These are phyloP conservation scores for Buphagus erythrorhynchus DNA, from an alignment of 2,797 vertebrate species.

Conservation along the genomic window DNA sequence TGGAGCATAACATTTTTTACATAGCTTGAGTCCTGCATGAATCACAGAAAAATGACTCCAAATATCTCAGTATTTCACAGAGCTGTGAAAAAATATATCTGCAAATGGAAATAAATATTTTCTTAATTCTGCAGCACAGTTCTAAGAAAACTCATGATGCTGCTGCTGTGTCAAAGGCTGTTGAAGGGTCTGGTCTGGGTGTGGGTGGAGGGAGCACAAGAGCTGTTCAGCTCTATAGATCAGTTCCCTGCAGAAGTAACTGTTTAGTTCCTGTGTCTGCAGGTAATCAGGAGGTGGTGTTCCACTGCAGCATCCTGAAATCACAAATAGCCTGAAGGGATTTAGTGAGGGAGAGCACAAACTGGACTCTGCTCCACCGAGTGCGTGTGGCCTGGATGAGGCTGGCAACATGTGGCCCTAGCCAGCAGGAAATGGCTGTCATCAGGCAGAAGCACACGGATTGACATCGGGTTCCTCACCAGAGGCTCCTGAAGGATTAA, in stretches of 20 bases:
- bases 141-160: neutral
- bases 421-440: neutral
- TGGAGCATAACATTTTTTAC: neutral
- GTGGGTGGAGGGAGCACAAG: neutral
- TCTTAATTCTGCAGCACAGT: neutral
- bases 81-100: neutral
- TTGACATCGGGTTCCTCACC: neutral
- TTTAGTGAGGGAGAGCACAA: neutral
- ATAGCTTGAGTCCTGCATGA: neutral
- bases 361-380: neutral
- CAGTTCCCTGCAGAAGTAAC: neutral
- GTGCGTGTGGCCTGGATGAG: neutral
- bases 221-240: neutral
- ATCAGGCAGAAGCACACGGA: neutral
- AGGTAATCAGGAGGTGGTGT: neutral
- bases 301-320: neutral
- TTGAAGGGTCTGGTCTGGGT: neutral
- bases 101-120: constrained; percentile 5
- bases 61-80: neutral
- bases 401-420: neutral
- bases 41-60: neutral
- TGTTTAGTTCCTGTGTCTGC: neutral
- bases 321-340: neutral
- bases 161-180: neutral
- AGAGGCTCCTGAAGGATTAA: neutral